Evolutionary conservation across 2,113 vertebrate genomes (phyloP), one percentile per base, ranked within the genome.

Genomic region (Actenoides lindsayi): DNA sequence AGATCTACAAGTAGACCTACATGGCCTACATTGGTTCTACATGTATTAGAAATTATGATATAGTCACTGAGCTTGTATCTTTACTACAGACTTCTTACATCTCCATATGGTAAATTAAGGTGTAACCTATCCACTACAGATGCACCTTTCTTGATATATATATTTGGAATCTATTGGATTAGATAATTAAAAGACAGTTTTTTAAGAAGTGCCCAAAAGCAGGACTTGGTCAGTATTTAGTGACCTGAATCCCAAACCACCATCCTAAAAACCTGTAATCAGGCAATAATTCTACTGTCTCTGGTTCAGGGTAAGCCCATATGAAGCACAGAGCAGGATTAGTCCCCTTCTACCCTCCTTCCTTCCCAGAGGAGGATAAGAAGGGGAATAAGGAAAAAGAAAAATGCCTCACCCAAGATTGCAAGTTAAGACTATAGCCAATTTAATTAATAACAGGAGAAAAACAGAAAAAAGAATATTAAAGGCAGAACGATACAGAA

Each of bases 71-170:
- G 20, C 2, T 73, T 79, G 17, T 71, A 30, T 48, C 27, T 11
- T 56, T 48, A 24, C 33, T 78, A 42, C 16, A 76, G 11, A 27
- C 15, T 90, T 68, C 37, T 56, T 2, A 0, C 5, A 48, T n/a
- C 6, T 93, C 48, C 57, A 69, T 78, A n/a, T 57, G 68, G 51
- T 73, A 89, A 65, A 69, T n/a, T 39, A 39, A 18, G 13, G 5
- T 70, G 7, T 28, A 6, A 33, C 14, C 6, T 46, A 65, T 35
- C 21, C 12, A 23, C 21, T 53, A 54, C 11, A 37, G 62, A 21
- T 30, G 17, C 0, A 1, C 8, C 3, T 33, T 77, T 51, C 14
- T 75, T 10, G 1, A 41, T 27, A 42, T 7, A 13, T 10, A 4
- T 39, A 42, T 63, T 63, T 57, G 21, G 21, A 56, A 59, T 3